Evolutionary conservation across 23 tunicate species (phyloP).

Genomic region (Styela clava): DNA sequence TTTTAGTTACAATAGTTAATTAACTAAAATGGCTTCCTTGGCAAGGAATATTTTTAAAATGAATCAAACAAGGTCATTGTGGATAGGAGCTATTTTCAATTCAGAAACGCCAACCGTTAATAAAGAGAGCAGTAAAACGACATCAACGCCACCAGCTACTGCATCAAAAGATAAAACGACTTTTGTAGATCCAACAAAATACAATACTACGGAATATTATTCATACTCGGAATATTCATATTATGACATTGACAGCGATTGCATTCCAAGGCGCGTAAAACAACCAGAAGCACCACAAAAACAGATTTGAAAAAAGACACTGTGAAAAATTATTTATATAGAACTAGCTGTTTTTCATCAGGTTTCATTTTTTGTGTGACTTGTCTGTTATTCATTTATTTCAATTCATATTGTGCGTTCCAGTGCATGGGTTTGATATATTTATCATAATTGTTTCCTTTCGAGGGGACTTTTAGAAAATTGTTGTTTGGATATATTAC

Average conservation of each 20-base stretch:
- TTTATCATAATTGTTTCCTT: too few species aligned
- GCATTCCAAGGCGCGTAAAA: conserved; percentile 5
- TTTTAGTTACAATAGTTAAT: too few species aligned
- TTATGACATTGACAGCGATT: conserved; percentile 35
- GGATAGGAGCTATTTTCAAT: background rate
- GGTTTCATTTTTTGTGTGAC: too few species aligned
- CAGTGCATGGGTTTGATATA: too few species aligned
- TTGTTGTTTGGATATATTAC: too few species aligned
- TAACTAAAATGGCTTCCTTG: background rate
- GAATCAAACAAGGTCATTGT: background rate
- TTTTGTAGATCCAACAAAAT: conserved; percentile 30
- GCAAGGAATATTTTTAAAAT: background rate
- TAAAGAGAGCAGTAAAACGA: background rate
- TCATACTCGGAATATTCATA: conserved; percentile 31
- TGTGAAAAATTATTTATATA: too few species aligned
- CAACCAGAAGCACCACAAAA: conserved; percentile 31
- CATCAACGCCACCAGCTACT: background rate
- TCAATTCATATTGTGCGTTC: too few species aligned
- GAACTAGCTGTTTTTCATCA: too few species aligned
- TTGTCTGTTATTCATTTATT: too few species aligned
- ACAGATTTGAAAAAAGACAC: too few species aligned
- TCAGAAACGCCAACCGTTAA: background rate
- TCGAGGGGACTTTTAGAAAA: too few species aligned
- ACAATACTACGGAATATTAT: conserved; percentile 43
- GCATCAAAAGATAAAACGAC: background rate